Evolutionary conservation across 64 coral and sea anemone species (phyloP), one percentile per base, ranked within the genome.

Genomic region (Catalaphyllia jardinei): DNA sequence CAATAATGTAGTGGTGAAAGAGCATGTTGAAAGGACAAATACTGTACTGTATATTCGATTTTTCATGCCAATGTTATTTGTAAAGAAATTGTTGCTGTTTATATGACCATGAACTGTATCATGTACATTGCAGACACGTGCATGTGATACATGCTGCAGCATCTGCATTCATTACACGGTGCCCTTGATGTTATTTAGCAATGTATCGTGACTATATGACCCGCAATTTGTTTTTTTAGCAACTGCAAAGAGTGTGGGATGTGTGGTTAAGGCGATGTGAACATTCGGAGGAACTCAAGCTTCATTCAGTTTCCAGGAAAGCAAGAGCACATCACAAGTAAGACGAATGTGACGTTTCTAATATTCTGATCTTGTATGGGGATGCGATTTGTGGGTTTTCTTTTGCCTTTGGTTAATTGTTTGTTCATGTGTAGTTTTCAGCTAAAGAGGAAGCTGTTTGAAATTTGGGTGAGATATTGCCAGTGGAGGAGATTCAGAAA

Each of bases 251-350:
- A 67, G 89, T 79, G 12, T 98, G 96, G 96, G 90, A 22, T 22
- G 39, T 92, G 15, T 98, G 96, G 96, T 75, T 98, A 64, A 95
- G 89, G 63, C 55, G 69, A 22, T 95, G 96, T 92, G 96, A 98
- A 24, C 79, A 95, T 79, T 95, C 93, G 38, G 96, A 98, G 59
- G 96, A 98, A 16, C 88, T 98, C 4, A 94, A 87, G 51, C 79
- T 95, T 81, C 80, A 88, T 35, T 74, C 87, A 60, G 74, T 95
- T 11, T 93, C 93, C 49, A 90, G 77, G 71, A 92, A 62, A 74
- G 96, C 93, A 73, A 92, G 90, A 90, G 31, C 71, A 52, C 80
- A 95, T 55, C 92, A 75, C 90, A 93, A 86, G 94, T 95, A 71
- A 20, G 18, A 71, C 19, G 28, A 76, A 24, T 46, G 42, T 76